Evolutionary conservation across 2,113 vertebrate species (phyloP).

Genomic region (Pseudonaja textilis): DNA sequence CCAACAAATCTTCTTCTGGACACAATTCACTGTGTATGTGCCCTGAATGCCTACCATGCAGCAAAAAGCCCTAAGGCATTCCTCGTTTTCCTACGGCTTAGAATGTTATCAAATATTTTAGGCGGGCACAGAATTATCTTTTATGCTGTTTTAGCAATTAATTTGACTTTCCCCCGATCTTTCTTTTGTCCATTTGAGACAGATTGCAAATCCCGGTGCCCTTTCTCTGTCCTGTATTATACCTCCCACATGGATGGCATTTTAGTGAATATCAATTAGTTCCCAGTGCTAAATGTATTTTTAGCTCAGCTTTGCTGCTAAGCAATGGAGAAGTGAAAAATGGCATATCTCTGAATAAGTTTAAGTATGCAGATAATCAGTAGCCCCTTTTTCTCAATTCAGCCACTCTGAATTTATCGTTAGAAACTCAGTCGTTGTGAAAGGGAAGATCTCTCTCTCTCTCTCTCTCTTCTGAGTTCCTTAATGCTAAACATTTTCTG

Average conservation of each 20-base stretch:
- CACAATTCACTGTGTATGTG: background rate
- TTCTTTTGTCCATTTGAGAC: background rate
- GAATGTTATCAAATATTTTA: background rate
- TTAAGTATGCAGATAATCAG: conserved; percentile 4
- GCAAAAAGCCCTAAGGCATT: background rate
- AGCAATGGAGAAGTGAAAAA: background rate
- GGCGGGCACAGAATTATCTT: background rate
- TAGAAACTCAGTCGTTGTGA: background rate
- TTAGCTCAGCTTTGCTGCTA: conserved; percentile 8
- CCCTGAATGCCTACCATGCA: background rate
- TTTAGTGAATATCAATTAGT: conserved; percentile 4
- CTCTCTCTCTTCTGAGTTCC: background rate
- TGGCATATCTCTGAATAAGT: background rate
- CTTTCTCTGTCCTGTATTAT: background rate
- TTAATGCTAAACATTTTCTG: background rate
- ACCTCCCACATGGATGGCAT: background rate
- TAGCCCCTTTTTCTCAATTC: background rate
- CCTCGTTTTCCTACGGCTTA: background rate
- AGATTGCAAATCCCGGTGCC: background rate
- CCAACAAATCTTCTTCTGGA: background rate
- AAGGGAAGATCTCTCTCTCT: background rate
- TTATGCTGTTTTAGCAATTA: background rate
- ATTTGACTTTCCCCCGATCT: background rate
- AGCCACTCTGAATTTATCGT: background rate
- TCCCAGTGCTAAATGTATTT: conserved; percentile 13